Conservation (phyloP, 2,888 invertebrate genomes). For the Baronia brevicornis region DNA sequence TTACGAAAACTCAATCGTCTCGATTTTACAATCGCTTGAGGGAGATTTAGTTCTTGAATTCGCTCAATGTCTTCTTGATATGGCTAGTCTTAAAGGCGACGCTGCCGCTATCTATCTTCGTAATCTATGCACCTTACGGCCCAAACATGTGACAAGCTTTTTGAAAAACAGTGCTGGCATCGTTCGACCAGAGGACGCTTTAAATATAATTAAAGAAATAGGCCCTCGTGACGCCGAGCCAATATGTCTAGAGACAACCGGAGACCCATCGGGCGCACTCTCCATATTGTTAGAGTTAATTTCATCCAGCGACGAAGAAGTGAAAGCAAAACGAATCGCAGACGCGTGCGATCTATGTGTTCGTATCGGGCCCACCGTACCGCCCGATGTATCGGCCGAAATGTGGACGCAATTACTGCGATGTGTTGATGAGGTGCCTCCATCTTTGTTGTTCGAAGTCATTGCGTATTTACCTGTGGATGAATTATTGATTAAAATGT, state of each 20-base stretch:
- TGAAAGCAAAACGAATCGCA: conserved; percentile 25
- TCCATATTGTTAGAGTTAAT: conserved; percentile 41
- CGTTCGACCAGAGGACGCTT: conserved; percentile 58
- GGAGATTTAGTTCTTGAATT: conserved; percentile 37
- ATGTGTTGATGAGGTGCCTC: conserved; percentile 31
- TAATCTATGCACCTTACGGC: conserved; percentile 38
- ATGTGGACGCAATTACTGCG: conserved; percentile 45
- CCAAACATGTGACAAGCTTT: conserved; percentile 39
- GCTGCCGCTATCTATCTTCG: conserved; percentile 45
- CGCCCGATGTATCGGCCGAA: conserved; percentile 31
- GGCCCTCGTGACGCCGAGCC: conserved; percentile 50
- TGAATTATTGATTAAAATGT: conserved; percentile 33
- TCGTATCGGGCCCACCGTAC: conserved; percentile 40
- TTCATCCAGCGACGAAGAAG: conserved; percentile 20
- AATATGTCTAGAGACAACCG: conserved; percentile 53
- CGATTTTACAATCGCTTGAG: conserved; percentile 26
- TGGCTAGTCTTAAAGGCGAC: conserved; percentile 39
- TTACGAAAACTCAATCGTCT: conserved; percentile 26
- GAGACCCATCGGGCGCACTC: conserved; percentile 53
- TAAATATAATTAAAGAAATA: conserved; percentile 39
- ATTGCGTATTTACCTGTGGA: conserved; percentile 45
- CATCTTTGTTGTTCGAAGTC: conserved; percentile 47
- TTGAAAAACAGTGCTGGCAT: conserved; percentile 42
- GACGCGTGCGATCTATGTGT: conserved; percentile 47
- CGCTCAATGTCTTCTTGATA: conserved; percentile 38